These are phyloP conservation scores for Brachymystax lenok DNA, from an alignment of 2,797 vertebrate genomes.

Conservation along the genomic window DNA sequence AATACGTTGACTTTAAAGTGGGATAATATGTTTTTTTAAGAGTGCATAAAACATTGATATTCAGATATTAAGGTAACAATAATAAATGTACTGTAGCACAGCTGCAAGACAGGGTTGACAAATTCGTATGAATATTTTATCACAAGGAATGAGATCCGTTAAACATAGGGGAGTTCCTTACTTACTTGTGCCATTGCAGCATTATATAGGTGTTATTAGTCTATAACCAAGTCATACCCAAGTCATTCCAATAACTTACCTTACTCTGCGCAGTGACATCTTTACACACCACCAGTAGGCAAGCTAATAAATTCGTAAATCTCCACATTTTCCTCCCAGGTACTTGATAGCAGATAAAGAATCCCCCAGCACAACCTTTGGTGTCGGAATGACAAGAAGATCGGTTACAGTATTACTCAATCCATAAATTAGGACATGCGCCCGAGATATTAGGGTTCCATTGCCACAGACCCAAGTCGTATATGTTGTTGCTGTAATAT, in stretches of 20 bases:
- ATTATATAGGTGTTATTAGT: neutral
- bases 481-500: conserved; percentile 9
- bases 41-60: neutral
- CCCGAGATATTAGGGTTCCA: conserved; percentile 39
- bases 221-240: too few relatives aligned
- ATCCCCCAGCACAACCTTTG: conserved; percentile 12
- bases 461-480: conserved; percentile 7
- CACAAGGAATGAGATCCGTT: neutral
- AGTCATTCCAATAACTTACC: conserved; percentile 52
- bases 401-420: conserved; percentile 8
- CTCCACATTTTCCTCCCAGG: conserved; percentile 65
- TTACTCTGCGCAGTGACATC: conserved; percentile 66
- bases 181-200: neutral
- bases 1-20: too few relatives aligned
- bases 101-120: neutral
- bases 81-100: neutral
- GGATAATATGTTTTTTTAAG: neutral
- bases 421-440: conserved; percentile 5
- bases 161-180: neutral
- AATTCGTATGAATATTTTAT: neutral
- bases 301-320: conserved; percentile 57
- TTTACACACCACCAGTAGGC: conserved; percentile 63
- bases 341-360: conserved; percentile 18
- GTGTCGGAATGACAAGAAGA: neutral
- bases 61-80: neutral